phyloP scores from a whole-genome alignment of 1,140 invertebrate species.

The Meloidogyne floridensis region DNA sequence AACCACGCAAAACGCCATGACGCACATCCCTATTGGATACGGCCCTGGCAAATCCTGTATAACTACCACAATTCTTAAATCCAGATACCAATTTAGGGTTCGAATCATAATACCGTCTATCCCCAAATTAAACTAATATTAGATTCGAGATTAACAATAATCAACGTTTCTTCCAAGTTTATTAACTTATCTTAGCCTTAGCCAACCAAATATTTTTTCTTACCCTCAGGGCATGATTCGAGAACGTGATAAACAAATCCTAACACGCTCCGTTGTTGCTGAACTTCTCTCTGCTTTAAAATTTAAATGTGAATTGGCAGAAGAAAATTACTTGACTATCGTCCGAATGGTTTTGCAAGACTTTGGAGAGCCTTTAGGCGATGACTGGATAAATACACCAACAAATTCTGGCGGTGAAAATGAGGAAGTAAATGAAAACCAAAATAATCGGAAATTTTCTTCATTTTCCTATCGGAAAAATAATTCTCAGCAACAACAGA shows the following conservation, averaged over 20 bases:
- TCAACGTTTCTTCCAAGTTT: too few relatives aligned
- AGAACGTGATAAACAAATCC: constrained; percentile 88
- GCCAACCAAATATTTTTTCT: neutral
- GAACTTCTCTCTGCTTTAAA: constrained; percentile 92
- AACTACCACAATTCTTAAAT: too few relatives aligned
- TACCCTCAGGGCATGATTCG: constrained; percentile 58
- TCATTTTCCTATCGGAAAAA: neutral
- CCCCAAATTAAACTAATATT: too few relatives aligned
- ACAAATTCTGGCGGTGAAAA: constrained; percentile 6
- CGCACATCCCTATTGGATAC: too few relatives aligned
- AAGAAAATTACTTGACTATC: constrained; percentile 87
- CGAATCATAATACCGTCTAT: too few relatives aligned
- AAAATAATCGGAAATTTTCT: neutral
- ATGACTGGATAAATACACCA: constrained; percentile 22
- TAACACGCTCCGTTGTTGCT: constrained; percentile 85
- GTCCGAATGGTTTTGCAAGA: constrained; percentile 78
- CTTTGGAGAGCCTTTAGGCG: constrained; percentile 73
- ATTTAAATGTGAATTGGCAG: constrained; percentile 88
- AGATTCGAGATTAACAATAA: neutral
- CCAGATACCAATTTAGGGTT: too few relatives aligned
- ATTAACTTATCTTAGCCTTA: neutral
- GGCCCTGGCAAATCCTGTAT: too few relatives aligned
- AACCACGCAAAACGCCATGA: too few relatives aligned
- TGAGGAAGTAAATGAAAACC: neutral
- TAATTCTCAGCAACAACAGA: neutral